Evolutionary conservation across 1,140 invertebrate species (phyloP).

Genomic region (Monochamus saltuarius): DNA sequence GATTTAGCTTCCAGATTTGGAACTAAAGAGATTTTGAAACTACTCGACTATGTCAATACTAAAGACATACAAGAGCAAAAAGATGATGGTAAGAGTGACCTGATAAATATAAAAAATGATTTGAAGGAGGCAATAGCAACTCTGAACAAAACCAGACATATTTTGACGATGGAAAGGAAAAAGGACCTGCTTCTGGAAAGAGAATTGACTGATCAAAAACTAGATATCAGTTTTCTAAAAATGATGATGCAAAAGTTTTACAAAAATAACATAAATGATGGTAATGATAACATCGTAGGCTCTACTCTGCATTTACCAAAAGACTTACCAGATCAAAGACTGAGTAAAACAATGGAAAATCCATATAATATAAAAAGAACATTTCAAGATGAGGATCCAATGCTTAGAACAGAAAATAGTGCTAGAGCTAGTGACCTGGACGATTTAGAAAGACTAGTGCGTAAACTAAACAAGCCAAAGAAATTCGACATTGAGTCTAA

Average conservation of each 20-base stretch:
- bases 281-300: too few species aligned
- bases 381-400: too few species aligned
- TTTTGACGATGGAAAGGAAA: background rate
- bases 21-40: conserved; percentile 4
- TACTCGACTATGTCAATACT: background rate
- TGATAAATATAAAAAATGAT: conserved; percentile 1
- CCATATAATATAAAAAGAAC: too few species aligned
- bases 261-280: background rate
- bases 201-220: background rate
- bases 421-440: too few species aligned
- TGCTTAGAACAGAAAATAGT: too few species aligned
- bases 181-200: background rate
- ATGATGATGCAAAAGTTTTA: background rate
- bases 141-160: conserved; percentile 8
- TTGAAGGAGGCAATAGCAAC: background rate
- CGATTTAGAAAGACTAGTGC: too few species aligned
- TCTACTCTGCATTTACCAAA: too few species aligned
- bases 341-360: too few species aligned
- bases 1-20: background rate
- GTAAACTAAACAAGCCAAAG: too few species aligned
- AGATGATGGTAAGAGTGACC: background rate
- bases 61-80: background rate
- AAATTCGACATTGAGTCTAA: too few species aligned
- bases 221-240: background rate
- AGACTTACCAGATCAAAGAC: too few species aligned